A percentile compares a stretch with the other conserved stretches of the same genome.
These are phyloP conservation scores for Calonectris borealis DNA, from an alignment of 2,113 vertebrate genomes.

Conservation along the genomic window DNA sequence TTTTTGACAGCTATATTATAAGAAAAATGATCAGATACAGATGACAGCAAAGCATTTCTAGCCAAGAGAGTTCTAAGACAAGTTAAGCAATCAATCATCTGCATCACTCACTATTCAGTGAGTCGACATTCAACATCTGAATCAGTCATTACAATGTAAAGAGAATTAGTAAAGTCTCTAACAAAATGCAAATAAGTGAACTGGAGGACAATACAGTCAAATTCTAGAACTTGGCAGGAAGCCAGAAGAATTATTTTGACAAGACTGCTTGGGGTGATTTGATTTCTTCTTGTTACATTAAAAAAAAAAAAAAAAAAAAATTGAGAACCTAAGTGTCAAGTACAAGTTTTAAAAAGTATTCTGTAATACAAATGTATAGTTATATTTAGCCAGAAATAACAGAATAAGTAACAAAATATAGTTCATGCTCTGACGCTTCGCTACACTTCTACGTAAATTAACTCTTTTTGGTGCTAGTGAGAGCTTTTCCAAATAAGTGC, in stretches of 20 bases:
- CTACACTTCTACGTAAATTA: background rate
- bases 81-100: slow-evolving; percentile 43
- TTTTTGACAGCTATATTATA: slow-evolving; percentile 41
- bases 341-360: background rate
- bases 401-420: background rate
- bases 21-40: slow-evolving; percentile 27
- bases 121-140: slow-evolving; percentile 62
- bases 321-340: background rate
- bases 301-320: background rate
- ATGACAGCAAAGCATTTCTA: slow-evolving; percentile 43
- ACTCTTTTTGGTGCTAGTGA: background rate
- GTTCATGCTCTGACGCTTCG: background rate
- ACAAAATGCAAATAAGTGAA: slow-evolving; percentile 68
- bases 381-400: background rate
- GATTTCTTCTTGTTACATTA: background rate
- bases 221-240: slow-evolving; percentile 56
- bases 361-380: background rate
- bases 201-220: slow-evolving; percentile 58
- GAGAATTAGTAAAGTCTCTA: slow-evolving; percentile 69
- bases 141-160: slow-evolving; percentile 69
- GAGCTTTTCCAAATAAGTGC: background rate
- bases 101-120: slow-evolving; percentile 1
- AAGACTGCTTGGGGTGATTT: slow-evolving; percentile 26
- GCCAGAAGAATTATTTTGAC: slow-evolving; percentile 62
- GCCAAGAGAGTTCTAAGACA: slow-evolving; percentile 19